Evolutionary conservation across 2,797 vertebrate genomes (phyloP).

Genomic region (Gymnoscopelus braueri): DNA sequence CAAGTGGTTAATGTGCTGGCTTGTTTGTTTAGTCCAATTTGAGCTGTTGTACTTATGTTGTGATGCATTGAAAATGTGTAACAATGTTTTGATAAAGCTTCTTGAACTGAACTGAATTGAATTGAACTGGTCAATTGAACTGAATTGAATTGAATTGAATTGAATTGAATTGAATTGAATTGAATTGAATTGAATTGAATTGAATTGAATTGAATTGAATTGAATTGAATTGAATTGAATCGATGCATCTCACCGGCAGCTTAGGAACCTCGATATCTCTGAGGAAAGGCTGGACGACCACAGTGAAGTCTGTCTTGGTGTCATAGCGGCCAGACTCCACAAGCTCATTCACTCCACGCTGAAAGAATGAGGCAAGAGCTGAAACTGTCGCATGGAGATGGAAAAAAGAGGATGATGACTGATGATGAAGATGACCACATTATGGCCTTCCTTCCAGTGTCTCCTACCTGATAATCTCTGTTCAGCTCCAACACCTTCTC

Average conservation of each 20-base stretch:
- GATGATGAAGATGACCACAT: neutral
- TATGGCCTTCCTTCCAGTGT: neutral
- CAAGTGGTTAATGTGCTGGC: too few relatives aligned
- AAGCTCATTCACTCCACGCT: conserved; percentile 79
- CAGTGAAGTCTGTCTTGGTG: conserved; percentile 87
- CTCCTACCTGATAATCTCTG: conserved; percentile 85
- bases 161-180: too few relatives aligned
- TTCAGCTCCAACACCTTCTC: conserved; percentile 70
- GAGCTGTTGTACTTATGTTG: too few relatives aligned
- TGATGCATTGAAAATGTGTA: too few relatives aligned
- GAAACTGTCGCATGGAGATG: neutral
- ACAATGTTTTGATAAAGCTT: too few relatives aligned
- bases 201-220: neutral
- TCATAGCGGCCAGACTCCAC: conserved; percentile 87
- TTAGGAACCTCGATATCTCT: conserved; percentile 67
- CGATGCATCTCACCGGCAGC: conserved; percentile 75
- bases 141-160: neutral
- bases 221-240: neutral
- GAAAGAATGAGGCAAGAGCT: conserved; percentile 33
- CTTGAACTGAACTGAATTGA: too few relatives aligned
- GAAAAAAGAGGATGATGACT: neutral
- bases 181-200: neutral
- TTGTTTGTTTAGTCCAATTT: too few relatives aligned
- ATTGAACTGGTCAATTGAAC: too few relatives aligned
- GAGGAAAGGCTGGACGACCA: conserved; percentile 90